These are phyloP conservation scores for Corydoras sp. DNA, from an alignment of 2,113 vertebrate species.

Conservation along the genomic window DNA sequence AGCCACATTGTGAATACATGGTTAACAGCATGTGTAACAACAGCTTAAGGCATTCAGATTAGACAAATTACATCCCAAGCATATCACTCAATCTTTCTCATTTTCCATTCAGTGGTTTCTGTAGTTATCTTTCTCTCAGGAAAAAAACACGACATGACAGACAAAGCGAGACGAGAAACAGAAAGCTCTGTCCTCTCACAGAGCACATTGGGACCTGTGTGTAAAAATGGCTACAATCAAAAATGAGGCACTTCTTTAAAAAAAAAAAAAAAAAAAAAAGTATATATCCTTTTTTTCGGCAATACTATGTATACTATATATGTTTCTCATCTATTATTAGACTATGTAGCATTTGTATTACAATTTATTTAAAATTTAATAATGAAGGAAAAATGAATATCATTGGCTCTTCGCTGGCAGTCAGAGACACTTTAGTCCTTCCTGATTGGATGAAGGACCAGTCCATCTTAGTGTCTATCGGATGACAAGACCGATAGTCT, in stretches of 20 bases:
- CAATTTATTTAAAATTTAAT: conserved; percentile 49
- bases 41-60: conserved; percentile 62
- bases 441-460: conserved; percentile 33
- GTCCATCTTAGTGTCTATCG: conserved; percentile 28
- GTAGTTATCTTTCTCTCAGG: conserved; percentile 21
- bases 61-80: conserved; percentile 44
- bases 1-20: no score
- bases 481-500: conserved; percentile 36
- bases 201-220: conserved; percentile 63
- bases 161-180: conserved; percentile 9
- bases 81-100: background rate
- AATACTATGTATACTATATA: conserved; percentile 66
- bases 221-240: conserved; percentile 77
- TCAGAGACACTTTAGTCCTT: conserved; percentile 44
- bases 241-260: conserved; percentile 72
- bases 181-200: conserved; percentile 45
- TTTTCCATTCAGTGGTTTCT: background rate
- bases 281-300: conserved; percentile 60
- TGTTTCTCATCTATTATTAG: conserved; percentile 55
- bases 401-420: conserved; percentile 48
- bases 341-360: conserved; percentile 64
- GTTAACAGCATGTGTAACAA: no score
- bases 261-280: conserved; percentile 52
- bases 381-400: conserved; percentile 49
- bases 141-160: conserved; percentile 40